phyloP scores from a whole-genome alignment of 2,113 vertebrate genomes.

The Periophthalmodon schlosseri region DNA sequence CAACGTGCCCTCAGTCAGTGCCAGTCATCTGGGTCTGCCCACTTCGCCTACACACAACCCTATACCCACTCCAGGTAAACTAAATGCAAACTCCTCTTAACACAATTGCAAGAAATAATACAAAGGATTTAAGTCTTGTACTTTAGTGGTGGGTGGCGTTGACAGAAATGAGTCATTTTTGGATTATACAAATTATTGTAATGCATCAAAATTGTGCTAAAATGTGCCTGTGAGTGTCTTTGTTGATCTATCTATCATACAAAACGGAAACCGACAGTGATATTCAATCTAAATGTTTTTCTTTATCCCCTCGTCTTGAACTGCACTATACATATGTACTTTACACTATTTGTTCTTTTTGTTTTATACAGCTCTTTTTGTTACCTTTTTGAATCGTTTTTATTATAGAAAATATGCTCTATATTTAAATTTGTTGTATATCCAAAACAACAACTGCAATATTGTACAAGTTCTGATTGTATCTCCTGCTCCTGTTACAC shows the following conservation, averaged over 20 bases:
- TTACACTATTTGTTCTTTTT: neutral
- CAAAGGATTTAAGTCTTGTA: too few relatives aligned
- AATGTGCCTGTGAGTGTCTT: too few relatives aligned
- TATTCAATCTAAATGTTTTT: too few relatives aligned
- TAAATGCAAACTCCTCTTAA: neutral
- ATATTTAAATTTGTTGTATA: neutral
- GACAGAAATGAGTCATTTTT: too few relatives aligned
- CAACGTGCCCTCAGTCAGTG: slow-evolving; percentile 89
- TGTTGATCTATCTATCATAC: too few relatives aligned
- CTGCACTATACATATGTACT: neutral
- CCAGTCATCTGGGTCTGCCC: slow-evolving; percentile 89
- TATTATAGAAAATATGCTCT: neutral
- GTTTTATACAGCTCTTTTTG: neutral
- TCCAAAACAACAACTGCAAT: neutral
- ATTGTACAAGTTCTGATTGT: neutral
- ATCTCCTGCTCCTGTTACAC: neutral
- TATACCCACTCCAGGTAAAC: slow-evolving; percentile 87
- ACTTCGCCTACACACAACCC: slow-evolving; percentile 91
- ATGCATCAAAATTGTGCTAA: too few relatives aligned
- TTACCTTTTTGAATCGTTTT: neutral
- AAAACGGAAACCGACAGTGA: too few relatives aligned
- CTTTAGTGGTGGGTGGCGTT: too few relatives aligned
- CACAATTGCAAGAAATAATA: neutral
- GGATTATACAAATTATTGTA: too few relatives aligned
- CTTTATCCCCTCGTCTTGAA: neutral